Evolutionary conservation across 2,113 vertebrate genomes (phyloP), one percentile per base, ranked within the genome.

Genomic region (Plecturocebus donacophilus): DNA sequence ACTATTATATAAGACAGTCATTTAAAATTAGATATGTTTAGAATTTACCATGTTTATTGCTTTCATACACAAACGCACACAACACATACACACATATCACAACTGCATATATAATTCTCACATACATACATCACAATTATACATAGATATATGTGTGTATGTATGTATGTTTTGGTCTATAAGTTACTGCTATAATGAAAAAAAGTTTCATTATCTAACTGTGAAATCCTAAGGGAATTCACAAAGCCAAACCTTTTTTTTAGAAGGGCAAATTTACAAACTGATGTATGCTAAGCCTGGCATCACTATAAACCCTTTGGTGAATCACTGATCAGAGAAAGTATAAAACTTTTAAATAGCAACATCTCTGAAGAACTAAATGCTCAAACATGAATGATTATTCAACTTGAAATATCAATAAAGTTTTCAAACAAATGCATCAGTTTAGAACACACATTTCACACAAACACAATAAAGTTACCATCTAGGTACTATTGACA

Each of bases 371-470:
- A 81, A 85, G 97, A 98, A 97, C 92, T 94, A 98, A 97, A 93
- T 5, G 77, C 71, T 97, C 97, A 98, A 96, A 98, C 14, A n/a
- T 56, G 97, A 97, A 98, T 95, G 81, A 97, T 98, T 98, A 98
- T 87, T 89, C 94, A 98, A 98, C 90, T 93, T 97, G 95, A 97
- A 98, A 97, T 88, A 97, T 89, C 97, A 99, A 98, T 96, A 97
- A 98, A 97, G 94, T 96, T 98, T 96, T 96, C 97, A 98, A 96
- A 98, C 45, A 38, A 98, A 98, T 96, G 91, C n/a, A 97, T 90
- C 87, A 49, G 87, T 91, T 96, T 40, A 64, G 96, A 85, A 97
- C 38, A 90, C 97, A 97, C 95, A 97, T 90, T 92, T 71, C 93
- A 97, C 35, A n/a, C 40, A 64, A 56, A 27, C 64, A 35, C 49